Evolutionary conservation across 2,113 vertebrate genomes (phyloP), one percentile per base, ranked within the genome.

Genomic region (Ciconia boyciana): DNA sequence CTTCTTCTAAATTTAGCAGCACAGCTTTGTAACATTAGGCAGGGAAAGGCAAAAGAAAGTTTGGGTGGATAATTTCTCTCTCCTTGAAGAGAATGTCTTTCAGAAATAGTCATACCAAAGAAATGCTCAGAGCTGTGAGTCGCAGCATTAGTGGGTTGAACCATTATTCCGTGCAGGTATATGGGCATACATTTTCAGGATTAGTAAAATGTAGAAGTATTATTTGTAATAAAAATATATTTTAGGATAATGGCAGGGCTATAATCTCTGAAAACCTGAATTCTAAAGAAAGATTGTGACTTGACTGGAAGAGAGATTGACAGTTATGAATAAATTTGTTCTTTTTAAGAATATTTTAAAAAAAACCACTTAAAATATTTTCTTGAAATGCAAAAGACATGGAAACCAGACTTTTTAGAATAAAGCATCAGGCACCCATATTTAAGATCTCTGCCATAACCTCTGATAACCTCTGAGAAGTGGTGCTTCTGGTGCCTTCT

Each of bases 211-310:
- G 44, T 75, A 95, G 68, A 95, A 71, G 39, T 87, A 48, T 41
- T 78, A 57, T 75, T 93, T 91, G 44, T 74, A 93, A 91, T 77
- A 82, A 93, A 97, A 94, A 94, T 79, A 29, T 49, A 60, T 93
- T 90, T 96, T 74, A 77, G 65, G 18, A 55, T 81, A 95, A 92
- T 41, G 72, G 34, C n/a, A 87, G 49, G 44, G n/a, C 36, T 74
- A 57, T 39, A 90, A 83, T 89, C 54, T 95, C 61, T 80, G 93
- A 93, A 96, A 82, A 96, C 61, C 89, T 96, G 80, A 87, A 60
- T 79, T 80, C 32, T 78, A 81, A 94, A 91, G 89, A 85, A 92
- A 97, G 52, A 95, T 93, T 71, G 65, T 65, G 26, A 64, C 6
- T 82, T 93, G 48, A 86, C 21, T 83, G 31, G 25, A 83, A 71